These are phyloP conservation scores for Allophyes oxyacanthae DNA, from an alignment of 2,888 invertebrate species.

Conservation along the genomic window DNA sequence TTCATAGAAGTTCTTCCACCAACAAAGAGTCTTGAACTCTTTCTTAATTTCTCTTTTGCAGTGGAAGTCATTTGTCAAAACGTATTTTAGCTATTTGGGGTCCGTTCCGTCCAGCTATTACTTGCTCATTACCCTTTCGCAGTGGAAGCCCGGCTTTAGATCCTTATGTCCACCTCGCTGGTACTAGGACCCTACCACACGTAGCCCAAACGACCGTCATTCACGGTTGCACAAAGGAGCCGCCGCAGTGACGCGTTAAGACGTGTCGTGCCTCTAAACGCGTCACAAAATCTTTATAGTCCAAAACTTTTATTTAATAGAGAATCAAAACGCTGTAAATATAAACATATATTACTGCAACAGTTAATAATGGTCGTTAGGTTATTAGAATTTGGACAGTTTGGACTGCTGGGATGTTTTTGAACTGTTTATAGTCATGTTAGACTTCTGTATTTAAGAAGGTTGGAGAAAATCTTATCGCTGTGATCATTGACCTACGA, in stretches of 20 bases:
- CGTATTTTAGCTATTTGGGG: too few species aligned
- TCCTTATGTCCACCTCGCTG: background rate
- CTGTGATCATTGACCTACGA: too few species aligned
- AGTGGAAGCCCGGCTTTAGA: too few species aligned
- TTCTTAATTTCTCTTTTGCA: too few species aligned
- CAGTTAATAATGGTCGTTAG: slow-evolving; percentile 17
- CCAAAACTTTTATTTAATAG: slow-evolving; percentile 61
- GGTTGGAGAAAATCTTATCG: too few species aligned
- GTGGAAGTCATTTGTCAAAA: too few species aligned
- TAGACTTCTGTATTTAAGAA: slow-evolving; percentile 27
- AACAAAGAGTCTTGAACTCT: too few species aligned
- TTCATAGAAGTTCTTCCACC: too few species aligned
- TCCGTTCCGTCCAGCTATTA: too few species aligned
- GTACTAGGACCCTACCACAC: slow-evolving; percentile 35
- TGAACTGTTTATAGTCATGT: slow-evolving; percentile 16
- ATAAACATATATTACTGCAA: slow-evolving; percentile 39
- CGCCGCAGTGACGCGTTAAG: slow-evolving; percentile 66
- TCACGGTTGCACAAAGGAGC: slow-evolving; percentile 72
- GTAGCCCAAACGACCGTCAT: slow-evolving; percentile 50
- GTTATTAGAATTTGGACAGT: slow-evolving; percentile 2
- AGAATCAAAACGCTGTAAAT: slow-evolving; percentile 33
- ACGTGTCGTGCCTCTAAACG: slow-evolving; percentile 71
- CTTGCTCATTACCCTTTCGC: too few species aligned
- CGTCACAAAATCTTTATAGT: slow-evolving; percentile 64
- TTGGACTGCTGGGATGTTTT: slow-evolving; percentile 2